Conservation (phyloP, 2,888 invertebrate genomes). For the Pterobdella sp. region DNA sequence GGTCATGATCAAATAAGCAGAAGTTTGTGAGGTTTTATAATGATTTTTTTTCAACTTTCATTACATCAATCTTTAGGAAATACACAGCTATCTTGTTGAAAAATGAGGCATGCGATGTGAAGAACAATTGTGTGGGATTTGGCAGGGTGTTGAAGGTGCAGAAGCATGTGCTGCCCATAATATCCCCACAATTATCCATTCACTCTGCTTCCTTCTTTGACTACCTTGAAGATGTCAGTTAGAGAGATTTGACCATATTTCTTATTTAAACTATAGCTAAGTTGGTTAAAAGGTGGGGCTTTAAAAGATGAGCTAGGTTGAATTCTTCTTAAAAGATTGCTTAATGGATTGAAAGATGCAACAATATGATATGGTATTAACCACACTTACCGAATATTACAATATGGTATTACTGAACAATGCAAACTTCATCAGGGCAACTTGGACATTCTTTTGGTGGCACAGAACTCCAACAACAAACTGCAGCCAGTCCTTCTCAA, state of each 20-base stretch:
- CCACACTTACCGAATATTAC: no score
- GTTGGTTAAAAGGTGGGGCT: no score
- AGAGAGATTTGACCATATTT: no score
- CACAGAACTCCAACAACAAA: not conserved
- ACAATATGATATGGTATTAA: no score
- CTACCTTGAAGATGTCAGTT: slow-evolving; percentile 29
- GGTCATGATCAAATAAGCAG: no score
- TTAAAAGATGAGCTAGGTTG: no score
- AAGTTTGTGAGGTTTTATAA: no score
- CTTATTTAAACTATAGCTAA: no score
- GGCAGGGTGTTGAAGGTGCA: slow-evolving; percentile 32
- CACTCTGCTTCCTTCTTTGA: slow-evolving; percentile 60
- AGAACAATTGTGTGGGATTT: slow-evolving; percentile 11
- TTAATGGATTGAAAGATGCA: no score
- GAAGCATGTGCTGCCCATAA: slow-evolving; percentile 6
- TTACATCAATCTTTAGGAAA: not conserved
- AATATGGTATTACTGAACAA: no score
- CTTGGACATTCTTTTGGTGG: slow-evolving; percentile 25
- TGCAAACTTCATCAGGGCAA: slow-evolving; percentile 28
- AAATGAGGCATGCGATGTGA: slow-evolving; percentile 31
- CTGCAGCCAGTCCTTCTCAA: slow-evolving; percentile 47
- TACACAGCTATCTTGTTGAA: slow-evolving; percentile 30
- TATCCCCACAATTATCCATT: slow-evolving; percentile 34
- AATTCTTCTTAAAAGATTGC: no score
- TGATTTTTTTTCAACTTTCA: not conserved